Evolutionary conservation across 1,140 invertebrate genomes (phyloP), one percentile per base, ranked within the genome.

Genomic region (Leptinotarsa lineolata): DNA sequence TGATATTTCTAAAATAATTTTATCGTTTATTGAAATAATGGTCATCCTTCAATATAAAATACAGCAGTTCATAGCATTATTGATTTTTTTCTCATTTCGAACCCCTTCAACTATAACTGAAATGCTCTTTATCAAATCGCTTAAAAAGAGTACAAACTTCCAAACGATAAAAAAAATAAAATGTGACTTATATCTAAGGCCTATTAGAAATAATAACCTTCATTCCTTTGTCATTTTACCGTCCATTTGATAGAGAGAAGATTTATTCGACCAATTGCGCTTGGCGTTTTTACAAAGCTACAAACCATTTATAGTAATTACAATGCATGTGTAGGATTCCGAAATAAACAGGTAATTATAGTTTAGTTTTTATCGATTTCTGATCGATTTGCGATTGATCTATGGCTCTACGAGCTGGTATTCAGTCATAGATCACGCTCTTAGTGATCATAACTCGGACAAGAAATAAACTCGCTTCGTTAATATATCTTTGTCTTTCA

Each of bases 351-450:
- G 75, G 69, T 80, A 80, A 80, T 80, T 80, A 79, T 74, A 73
- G 76, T 73, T 48, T 18, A 30, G 58, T 80, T 80, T 80, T 79
- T 81, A 79, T 81, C 78, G 78, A 81, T 77, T 81, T 75, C 70
- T 76, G 78, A 81, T 81, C 79, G 79, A 81, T 76, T 76, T 75
- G 71, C 77, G 79, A 81, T 80, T 80, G 79, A 80, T 79, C 78
- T 79, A 79, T 79, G 70, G 79, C 76, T 75, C 73, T 75, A 79
- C 78, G 79, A 73, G 74, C 68, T 76, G 77, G 79, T 74, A 80
- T 79, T 79, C 79, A 74, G 78, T 76, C 79, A 81, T 79, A 81
- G 79, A 81, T 81, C 79, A 81, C 79, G 78, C 74, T 78, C 70
- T 60, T 46, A 69, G 67, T 72, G 68, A 65, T 65, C 63, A 65